Evolutionary conservation across 1,140 invertebrate species (phyloP), one percentile per base, ranked within the genome.

Genomic region (Thaumatotibia leucotreta): DNA sequence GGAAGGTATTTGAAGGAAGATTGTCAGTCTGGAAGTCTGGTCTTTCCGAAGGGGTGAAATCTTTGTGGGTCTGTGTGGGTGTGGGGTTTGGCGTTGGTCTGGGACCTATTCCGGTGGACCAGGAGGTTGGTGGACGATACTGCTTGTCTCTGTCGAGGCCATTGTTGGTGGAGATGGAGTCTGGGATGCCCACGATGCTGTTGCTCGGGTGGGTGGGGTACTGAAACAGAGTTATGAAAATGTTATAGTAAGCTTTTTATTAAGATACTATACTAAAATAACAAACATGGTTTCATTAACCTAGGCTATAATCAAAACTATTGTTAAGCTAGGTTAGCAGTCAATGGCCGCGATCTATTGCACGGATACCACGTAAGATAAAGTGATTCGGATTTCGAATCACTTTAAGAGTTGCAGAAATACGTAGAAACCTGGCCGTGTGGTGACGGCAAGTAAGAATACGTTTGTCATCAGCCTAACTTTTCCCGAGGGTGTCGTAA

Each of bases 101-200:
- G n/a, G n/a, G n/a, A n/a, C n/a, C n/a, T n/a, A n/a, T n/a, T n/a
- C 76, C 72, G 0, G 74, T 86, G 0, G 84, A 85, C 82, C 83
- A 85, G 1, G 75, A 81, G 0, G 79, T 70, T 0, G 84, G 82
- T 2, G 86, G 81, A 22, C 80, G 72, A 67, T 82, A 89, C 22
- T 67, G 72, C 49, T 88, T 86, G 11, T 67, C 82, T 22, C 74
- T 80, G 64, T 87, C 84, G n/a, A 88, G 61, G n/a, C 75, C 85
- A 29, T 88, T 86, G 64, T 82, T 79, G 24, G 82, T 75, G 6
- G 77, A 79, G 10, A 85, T 79, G 5, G 81, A 72, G 64, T 90
- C 84, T 5, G 78, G 80, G 29, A 85, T 75, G 17, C 86, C 88
- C 0, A 83, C 84, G 24, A 89, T 89, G 64, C 80, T 88, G 76